A percentile compares a stretch with the other conserved stretches of the same genome.
These are phyloP conservation scores for Zele albiditarsus DNA, from an alignment of 2,888 invertebrate genomes.

Conservation along the genomic window DNA sequence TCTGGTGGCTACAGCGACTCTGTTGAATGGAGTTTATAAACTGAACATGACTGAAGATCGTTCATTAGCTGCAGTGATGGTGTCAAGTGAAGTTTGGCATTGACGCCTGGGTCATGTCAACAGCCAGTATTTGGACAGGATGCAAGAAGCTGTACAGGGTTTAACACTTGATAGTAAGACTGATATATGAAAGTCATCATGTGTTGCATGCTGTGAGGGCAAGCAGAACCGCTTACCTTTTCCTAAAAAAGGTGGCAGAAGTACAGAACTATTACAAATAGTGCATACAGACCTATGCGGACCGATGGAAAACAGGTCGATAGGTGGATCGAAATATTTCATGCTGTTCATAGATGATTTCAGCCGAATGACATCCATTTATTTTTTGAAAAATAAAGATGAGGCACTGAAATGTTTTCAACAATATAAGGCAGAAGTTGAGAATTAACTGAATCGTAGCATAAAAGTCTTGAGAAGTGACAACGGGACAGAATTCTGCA, in stretches of 20 bases:
- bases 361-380: constrained; percentile 16
- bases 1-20: constrained; percentile 4
- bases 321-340: constrained; percentile 29
- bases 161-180: neutral
- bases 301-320: constrained; percentile 17
- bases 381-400: constrained; percentile 25
- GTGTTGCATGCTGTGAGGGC: neutral
- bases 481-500: constrained; percentile 30
- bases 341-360: constrained; percentile 27
- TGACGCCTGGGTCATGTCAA: neutral
- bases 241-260: neutral
- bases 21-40: too few relatives aligned
- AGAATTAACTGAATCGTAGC: constrained; percentile 2
- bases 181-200: neutral
- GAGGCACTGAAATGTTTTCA: constrained; percentile 22
- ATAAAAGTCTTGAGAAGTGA: constrained; percentile 35
- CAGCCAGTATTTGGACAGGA: neutral
- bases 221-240: constrained; percentile 27
- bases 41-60: too few relatives aligned
- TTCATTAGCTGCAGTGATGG: too few relatives aligned
- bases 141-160: neutral
- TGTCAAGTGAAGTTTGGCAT: constrained; percentile 2
- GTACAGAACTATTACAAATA: neutral
- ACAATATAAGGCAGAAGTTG: neutral
- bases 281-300: constrained; percentile 35